These are phyloP conservation scores for Apeira syringaria DNA, from an alignment of 2,888 invertebrate genomes.

Conservation along the genomic window DNA sequence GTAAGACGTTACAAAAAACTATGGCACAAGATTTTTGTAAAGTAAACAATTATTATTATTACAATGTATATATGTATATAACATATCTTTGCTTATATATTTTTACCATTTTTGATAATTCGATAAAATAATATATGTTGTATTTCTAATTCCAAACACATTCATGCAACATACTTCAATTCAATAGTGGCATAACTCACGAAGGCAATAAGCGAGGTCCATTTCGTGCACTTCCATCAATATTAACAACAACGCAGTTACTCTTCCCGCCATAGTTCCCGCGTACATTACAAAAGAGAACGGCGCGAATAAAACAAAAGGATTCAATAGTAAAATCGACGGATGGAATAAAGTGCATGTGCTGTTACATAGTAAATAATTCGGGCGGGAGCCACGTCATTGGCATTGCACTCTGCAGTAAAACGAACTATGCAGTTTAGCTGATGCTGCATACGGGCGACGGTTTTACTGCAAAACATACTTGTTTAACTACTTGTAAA, in stretches of 20 bases:
- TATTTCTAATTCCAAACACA: not conserved
- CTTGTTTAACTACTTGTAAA: slow-evolving; percentile 45
- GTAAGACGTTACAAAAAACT: too few relatives aligned
- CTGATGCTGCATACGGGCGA: slow-evolving; percentile 71
- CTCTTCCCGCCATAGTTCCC: slow-evolving; percentile 9
- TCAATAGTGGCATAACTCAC: slow-evolving; percentile 6
- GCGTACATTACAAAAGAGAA: slow-evolving; percentile 34
- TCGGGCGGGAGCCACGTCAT: slow-evolving; percentile 70
- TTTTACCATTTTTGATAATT: too few relatives aligned
- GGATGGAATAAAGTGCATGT: slow-evolving; percentile 73
- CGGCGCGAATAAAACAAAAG: slow-evolving; percentile 52
- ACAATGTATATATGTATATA: not conserved
- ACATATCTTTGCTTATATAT: too few relatives aligned
- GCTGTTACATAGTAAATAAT: slow-evolving; percentile 80
- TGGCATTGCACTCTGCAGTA: slow-evolving; percentile 65
- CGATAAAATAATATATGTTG: not conserved
- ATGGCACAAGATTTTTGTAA: too few relatives aligned
- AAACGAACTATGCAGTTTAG: slow-evolving; percentile 81
- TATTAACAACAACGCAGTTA: slow-evolving; percentile 16
- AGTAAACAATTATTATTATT: too few relatives aligned
- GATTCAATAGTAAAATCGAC: slow-evolving; percentile 66
- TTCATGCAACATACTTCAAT: not conserved
- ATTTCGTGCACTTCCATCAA: slow-evolving; percentile 17
- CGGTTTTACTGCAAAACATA: slow-evolving; percentile 58
- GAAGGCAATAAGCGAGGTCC: slow-evolving; percentile 8